Evolutionary conservation across 2,888 invertebrate genomes (phyloP).

Genomic region (Emmelina monodactyla): DNA sequence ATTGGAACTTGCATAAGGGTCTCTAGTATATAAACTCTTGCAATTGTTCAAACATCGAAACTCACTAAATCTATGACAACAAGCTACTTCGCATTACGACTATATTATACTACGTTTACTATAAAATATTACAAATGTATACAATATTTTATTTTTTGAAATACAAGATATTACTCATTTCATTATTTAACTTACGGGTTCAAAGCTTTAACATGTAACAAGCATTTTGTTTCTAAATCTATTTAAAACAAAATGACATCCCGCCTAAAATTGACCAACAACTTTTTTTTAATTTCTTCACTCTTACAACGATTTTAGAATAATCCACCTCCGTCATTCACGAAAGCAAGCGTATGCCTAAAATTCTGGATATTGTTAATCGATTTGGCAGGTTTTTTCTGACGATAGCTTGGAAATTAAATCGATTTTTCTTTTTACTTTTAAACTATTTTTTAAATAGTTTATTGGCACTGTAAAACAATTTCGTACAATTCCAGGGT

Average conservation of each 20-base stretch:
- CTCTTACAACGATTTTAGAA: conserved; percentile 44
- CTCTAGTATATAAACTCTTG: neutral
- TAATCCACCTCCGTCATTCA: too few species aligned
- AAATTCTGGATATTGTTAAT: too few species aligned
- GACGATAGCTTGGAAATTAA: too few species aligned
- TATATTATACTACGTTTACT: conserved; percentile 32
- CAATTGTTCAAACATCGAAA: neutral
- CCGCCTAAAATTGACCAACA: conserved; percentile 49
- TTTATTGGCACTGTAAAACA: too few species aligned
- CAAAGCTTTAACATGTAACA: too few species aligned
- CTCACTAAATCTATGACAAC: conserved; percentile 15
- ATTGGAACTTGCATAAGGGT: neutral
- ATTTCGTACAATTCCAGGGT: too few species aligned
- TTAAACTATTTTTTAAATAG: too few species aligned
- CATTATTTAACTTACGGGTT: too few species aligned
- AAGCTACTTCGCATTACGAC: conserved; percentile 23
- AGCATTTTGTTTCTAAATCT: too few species aligned
- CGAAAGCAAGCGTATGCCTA: too few species aligned
- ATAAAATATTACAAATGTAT: conserved; percentile 61
- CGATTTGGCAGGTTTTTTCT: too few species aligned
- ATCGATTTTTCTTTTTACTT: too few species aligned
- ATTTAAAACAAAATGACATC: conserved; percentile 13
- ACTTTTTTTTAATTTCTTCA: conserved; percentile 17
- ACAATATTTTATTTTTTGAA: conserved; percentile 27
- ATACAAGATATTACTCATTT: neutral